phyloP scores from a whole-genome alignment of 92 coral and sea anemone species.

The Porites lobata region DNA sequence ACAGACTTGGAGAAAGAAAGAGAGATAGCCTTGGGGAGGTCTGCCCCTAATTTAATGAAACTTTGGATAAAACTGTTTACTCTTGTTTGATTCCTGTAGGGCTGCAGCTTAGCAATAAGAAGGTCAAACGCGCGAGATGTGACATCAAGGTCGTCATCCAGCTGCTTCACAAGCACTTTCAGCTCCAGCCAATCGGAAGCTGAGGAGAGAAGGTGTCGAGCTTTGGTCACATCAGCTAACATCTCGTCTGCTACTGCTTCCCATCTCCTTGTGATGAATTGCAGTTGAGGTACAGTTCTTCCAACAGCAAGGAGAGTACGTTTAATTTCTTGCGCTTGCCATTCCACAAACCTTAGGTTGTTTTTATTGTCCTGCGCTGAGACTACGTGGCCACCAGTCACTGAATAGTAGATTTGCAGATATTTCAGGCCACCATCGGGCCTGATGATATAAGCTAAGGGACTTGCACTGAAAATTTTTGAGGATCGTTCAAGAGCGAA shows the following conservation, averaged over 20 bases:
- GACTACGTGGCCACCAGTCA: conserved; percentile 16
- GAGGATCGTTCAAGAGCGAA: conserved; percentile 1
- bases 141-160: conserved; percentile 16
- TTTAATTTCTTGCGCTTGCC: conserved; percentile 10
- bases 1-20: conserved; percentile 6
- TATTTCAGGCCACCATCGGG: not conserved
- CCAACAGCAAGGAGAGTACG: not conserved
- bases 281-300: conserved; percentile 8
- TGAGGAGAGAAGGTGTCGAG: conserved; percentile 2
- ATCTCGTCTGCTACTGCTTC: not conserved
- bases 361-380: not conserved
- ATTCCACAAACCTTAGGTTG: conserved; percentile 11
- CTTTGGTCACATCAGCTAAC: not conserved
- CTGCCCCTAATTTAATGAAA: not conserved
- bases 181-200: conserved; percentile 10
- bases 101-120: conserved; percentile 7
- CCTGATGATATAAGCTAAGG: not conserved
- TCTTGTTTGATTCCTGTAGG: conserved; percentile 17
- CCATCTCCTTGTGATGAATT: not conserved
- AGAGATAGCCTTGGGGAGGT: conserved; percentile 29
- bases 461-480: conserved; percentile 9
- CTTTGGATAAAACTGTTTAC: not conserved
- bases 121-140: conserved; percentile 14
- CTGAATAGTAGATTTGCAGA: conserved; percentile 9
- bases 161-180: not conserved